Conservation (phyloP, 2,888 invertebrate species). For the Drosophila villosipedis region DNA sequence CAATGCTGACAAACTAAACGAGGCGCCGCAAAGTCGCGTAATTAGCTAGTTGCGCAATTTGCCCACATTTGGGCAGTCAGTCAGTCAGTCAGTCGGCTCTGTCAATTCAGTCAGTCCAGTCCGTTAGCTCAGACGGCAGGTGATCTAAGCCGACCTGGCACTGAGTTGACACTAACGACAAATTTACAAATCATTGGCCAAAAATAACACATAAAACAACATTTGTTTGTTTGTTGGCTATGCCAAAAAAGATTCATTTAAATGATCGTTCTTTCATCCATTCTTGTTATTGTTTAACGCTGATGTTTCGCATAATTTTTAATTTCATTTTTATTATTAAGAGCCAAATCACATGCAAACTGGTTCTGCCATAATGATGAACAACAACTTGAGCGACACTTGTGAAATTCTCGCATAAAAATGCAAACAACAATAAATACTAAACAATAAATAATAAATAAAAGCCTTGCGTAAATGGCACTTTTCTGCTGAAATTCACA, state of each 20-base stretch:
- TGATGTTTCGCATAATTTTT: conserved; percentile 35
- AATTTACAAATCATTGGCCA: conserved; percentile 55
- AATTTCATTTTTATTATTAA: conserved; percentile 29
- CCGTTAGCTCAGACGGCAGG: conserved; percentile 18
- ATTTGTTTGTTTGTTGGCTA: conserved; percentile 17
- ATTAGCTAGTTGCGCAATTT: conserved; percentile 76
- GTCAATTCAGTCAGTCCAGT: background rate
- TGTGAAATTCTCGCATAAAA: conserved; percentile 42
- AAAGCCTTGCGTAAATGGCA: conserved; percentile 26
- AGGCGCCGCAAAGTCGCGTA: conserved; percentile 64
- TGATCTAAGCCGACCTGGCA: conserved; percentile 62
- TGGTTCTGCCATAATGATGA: conserved; percentile 45
- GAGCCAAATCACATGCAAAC: conserved; percentile 39
- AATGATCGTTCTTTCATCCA: conserved; percentile 7
- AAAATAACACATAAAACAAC: conserved; percentile 51
- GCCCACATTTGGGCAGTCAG: conserved; percentile 44
- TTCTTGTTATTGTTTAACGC: conserved; percentile 32
- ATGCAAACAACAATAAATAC: conserved; percentile 18
- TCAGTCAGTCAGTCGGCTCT: conserved; percentile 13
- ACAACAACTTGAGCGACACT: conserved; percentile 37
- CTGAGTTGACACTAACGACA: conserved; percentile 32
- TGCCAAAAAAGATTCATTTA: conserved; percentile 15
- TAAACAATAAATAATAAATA: conserved; percentile 1
- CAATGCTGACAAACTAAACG: conserved; percentile 60
- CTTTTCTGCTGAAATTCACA: conserved; percentile 49